These are phyloP conservation scores for Lamellibrachia satsuma DNA, from an alignment of 2,888 invertebrate genomes.

Conservation along the genomic window DNA sequence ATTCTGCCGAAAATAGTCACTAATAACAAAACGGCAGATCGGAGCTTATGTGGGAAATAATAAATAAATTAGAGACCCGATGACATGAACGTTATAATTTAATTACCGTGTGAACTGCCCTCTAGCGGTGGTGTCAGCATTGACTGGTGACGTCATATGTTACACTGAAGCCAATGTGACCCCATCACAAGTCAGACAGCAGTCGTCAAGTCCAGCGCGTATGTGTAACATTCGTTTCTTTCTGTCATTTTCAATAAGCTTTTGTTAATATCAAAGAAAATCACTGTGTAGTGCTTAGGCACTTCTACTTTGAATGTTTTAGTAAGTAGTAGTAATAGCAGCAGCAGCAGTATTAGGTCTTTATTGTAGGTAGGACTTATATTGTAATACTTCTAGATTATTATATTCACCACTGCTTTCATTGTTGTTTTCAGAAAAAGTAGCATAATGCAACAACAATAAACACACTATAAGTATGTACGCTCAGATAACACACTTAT, in stretches of 20 bases:
- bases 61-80: not conserved
- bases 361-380: no score
- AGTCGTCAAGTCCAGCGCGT: not conserved
- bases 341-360: no score
- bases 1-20: not conserved
- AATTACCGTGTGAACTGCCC: not conserved
- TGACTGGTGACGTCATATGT: constrained; percentile 34
- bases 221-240: not conserved
- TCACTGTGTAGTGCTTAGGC: not conserved
- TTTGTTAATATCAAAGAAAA: not conserved
- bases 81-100: not conserved
- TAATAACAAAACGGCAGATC: not conserved
- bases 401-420: no score
- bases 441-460: no score
- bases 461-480: no score
- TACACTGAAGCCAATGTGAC: constrained; percentile 31
- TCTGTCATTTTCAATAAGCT: not conserved
- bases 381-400: no score
- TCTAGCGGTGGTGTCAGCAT: constrained; percentile 40
- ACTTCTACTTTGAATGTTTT: no score
- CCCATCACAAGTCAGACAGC: constrained; percentile 26
- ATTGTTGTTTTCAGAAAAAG: no score
- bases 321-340: not conserved
- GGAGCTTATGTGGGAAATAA: not conserved
- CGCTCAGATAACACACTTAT: no score